Evolutionary conservation across 2,113 vertebrate genomes (phyloP), one percentile per base, ranked within the genome.

Genomic region (Percina caprodes): DNA sequence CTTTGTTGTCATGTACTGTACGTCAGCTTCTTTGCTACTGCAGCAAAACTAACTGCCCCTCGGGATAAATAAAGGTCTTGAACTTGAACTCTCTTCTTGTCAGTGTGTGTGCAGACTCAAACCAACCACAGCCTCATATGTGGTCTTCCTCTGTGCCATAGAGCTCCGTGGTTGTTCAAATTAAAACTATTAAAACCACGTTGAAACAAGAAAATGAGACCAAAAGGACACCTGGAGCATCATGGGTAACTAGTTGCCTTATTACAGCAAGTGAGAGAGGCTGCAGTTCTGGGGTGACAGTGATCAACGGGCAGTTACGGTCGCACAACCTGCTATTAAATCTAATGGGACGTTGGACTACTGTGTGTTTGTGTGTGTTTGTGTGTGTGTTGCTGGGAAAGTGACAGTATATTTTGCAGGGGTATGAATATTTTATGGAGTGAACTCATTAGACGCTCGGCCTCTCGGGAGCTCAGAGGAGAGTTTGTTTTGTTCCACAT

Each of bases 401-500:
- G 65, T 78, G 84, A 86, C 84, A 85, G 69, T 83, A 85, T 71
- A 83, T 85, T 88, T 88, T 82, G 86, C 77, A 73, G 75, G 84
- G 78, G 78, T 88, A 80, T 85, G 80, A 85, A 89, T 91, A 83
- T 89, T 91, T 89, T 83, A 91, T 89, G 63, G 62, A 79, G 83
- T 84, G 80, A 84, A 82, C 86, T 90, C 88, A 90, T 90, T 88
- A 90, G 80, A 90, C 26, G 58, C 79, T 83, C 2, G 52, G 82
- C 80, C 89, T 89, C 77, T 73, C 1, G 82, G 82, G 87, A 89
- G 77, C 79, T 83, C 58, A 75, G 83, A 83, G 74, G 74, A 80
- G 74, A 87, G 84, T 91, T 91, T 89, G 85, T 86, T 91, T 91
- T 89, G 82, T 89, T 91, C 87, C 85, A 91, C 67, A 89, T 85